phyloP scores from a whole-genome alignment of 2,797 vertebrate species.

The Dicrostonyx torquatus region DNA sequence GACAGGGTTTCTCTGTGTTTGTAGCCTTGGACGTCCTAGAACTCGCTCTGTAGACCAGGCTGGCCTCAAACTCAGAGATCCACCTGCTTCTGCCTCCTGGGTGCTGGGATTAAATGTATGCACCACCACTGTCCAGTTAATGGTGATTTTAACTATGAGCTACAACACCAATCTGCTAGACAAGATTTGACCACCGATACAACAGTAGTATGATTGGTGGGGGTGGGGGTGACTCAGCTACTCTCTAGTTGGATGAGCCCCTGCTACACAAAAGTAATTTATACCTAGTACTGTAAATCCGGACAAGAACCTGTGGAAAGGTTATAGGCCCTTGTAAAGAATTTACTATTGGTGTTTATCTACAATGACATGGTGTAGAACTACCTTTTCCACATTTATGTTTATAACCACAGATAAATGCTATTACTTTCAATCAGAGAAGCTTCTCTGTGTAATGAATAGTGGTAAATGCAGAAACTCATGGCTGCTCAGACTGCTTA shows the following conservation, averaged over 20 bases:
- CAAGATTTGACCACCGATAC: not conserved
- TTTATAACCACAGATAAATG: not conserved
- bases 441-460: not conserved
- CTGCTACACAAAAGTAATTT: not conserved
- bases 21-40: not conserved
- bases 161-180: not conserved
- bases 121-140: not conserved
- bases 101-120: not conserved
- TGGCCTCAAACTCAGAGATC: not conserved
- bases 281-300: not conserved
- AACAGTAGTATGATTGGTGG: not conserved
- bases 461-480: not conserved
- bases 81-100: not conserved
- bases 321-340: not conserved
- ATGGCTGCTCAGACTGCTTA: not conserved
- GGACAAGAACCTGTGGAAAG: not conserved
- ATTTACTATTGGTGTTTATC: not conserved
- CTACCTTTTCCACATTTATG: not conserved
- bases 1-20: not conserved
- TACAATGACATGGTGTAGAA: not conserved
- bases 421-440: not conserved
- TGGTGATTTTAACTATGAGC: not conserved
- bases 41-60: not conserved
- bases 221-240: not conserved
- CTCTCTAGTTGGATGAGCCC: not conserved